Base-by-base conservation (phyloP, 2,113 vertebrate genomes). In the Elachura formosa region DNA sequence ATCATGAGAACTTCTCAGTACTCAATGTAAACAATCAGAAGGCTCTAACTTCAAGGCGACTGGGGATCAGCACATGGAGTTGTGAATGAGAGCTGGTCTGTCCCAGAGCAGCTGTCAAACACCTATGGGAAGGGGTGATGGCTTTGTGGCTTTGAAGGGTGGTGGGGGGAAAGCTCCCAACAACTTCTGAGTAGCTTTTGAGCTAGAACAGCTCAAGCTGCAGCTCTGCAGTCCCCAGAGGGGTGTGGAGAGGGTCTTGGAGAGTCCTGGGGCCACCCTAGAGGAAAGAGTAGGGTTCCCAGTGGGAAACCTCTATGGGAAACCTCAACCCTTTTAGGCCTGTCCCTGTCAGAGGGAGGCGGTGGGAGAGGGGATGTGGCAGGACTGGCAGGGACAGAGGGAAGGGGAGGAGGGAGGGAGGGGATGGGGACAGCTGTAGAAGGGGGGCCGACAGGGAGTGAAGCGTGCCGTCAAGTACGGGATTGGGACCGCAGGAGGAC, bases 61-160 rank as follows among this genome's bases (percentile, higher is more conserved):
- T n/a, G n/a, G n/a, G n/a, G 11, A 12, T 48, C 40, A 48, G 61
- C 34, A 51, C 48, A 12, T 4, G 2, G 16, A 5, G 18, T 33
- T 1, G 0, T 26, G n/a, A 36, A 25, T 33, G 43, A 51, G 14
- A 76, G 23, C 11, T 10, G 24, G 1, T 52, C 10, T 23, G 2
- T 20, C 36, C 56, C 66, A 33, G 40, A 41, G 36, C 28, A 58
- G 41, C 54, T 36, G 24, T 10, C 2, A 4, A 25, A 64, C 54
- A 18, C n/a, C 23, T 25, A 12, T 0, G 3, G 58, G 20, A 69
- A 61, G 26, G 36, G 31, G 5, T 4, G n/a, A 36, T 7, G 17
- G 75, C 12, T 66, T 58, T 22, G 40, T 25, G 36, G 14, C 20
- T 67, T 64, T 46, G 73, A 55, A 71, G 41, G 14, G 21, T 11